Conservation (phyloP, 2,888 invertebrate genomes). For the Latrodectus elegans region DNA sequence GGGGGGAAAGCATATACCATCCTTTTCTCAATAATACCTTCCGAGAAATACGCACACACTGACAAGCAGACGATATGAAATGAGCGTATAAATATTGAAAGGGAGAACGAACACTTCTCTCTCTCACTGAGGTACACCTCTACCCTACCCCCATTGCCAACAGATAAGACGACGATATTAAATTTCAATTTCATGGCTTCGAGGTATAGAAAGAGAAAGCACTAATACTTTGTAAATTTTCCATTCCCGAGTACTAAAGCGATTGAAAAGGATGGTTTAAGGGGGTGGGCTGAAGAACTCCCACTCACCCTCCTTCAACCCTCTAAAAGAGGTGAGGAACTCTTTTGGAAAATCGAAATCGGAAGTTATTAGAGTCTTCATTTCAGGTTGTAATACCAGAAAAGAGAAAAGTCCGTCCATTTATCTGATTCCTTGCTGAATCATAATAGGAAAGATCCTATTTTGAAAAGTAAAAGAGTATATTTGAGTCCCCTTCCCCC, state of each 20-base stretch:
- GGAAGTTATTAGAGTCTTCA: slow-evolving; percentile 58
- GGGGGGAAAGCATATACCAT: background rate
- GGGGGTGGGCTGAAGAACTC: background rate
- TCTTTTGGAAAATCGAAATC: slow-evolving; percentile 35
- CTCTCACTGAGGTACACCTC: too few species aligned
- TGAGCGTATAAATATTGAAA: slow-evolving; percentile 53
- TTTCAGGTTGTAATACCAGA: slow-evolving; percentile 36
- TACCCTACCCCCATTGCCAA: too few species aligned
- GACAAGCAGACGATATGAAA: slow-evolving; percentile 46
- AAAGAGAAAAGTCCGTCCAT: slow-evolving; percentile 15
- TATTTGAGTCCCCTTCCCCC: background rate
- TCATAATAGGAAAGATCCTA: slow-evolving; percentile 44
- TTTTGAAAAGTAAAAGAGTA: slow-evolving; percentile 18
- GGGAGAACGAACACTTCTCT: background rate
- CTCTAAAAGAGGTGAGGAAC: background rate
- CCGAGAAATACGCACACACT: background rate
- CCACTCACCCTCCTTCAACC: too few species aligned
- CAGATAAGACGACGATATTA: slow-evolving; percentile 54
- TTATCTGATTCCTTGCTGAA: slow-evolving; percentile 35
- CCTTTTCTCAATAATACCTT: background rate
- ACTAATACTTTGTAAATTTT: slow-evolving; percentile 59
- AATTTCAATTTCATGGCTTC: slow-evolving; percentile 60
- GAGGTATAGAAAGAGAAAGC: background rate
- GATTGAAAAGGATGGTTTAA: slow-evolving; percentile 28
- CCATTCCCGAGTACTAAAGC: slow-evolving; percentile 29